Percentiles rank a stretch among this genome's conserved stretches.
phyloP scores from a whole-genome alignment of 2,113 vertebrate species.

The Lagopus leucura region DNA sequence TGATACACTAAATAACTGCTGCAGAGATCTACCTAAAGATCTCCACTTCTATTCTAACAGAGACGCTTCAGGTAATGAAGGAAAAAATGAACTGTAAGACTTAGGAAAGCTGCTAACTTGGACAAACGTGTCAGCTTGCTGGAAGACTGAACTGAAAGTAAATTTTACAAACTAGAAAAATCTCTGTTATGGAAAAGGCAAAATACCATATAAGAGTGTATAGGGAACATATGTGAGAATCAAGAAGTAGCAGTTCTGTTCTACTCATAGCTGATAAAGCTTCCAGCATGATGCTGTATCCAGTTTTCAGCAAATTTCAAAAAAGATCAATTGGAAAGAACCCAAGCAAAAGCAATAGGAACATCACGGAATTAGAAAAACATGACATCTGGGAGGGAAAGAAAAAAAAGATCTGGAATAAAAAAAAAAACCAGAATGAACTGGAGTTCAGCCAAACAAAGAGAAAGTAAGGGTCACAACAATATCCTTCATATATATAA shows the following conservation, averaged over 20 bases:
- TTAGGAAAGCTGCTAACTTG: background rate
- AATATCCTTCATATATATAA: background rate
- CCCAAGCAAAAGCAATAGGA: conserved; percentile 45
- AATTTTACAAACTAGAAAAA: conserved; percentile 4
- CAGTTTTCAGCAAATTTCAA: conserved; percentile 39
- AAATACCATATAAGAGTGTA: background rate
- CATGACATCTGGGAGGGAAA: conserved; percentile 28
- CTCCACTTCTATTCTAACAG: background rate
- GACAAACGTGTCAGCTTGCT: background rate
- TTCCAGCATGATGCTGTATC: background rate
- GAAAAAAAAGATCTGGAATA: background rate
- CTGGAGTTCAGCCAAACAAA: background rate
- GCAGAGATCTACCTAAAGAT: background rate
- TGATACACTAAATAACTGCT: background rate
- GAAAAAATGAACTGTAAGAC: background rate
- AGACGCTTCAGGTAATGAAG: background rate
- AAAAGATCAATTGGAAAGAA: conserved; percentile 39
- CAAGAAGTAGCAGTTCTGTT: conserved; percentile 22
- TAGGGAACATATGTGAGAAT: conserved; percentile 7
- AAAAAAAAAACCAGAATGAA: background rate
- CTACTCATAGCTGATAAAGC: background rate
- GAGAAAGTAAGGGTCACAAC: conserved; percentile 17
- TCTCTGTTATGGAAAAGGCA: background rate
- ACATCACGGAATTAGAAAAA: conserved; percentile 57
- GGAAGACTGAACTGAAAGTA: conserved; percentile 17